A percentile compares a stretch with the other conserved stretches of the same genome.
Evolutionary conservation across 2,888 invertebrate species (phyloP).

Genomic region (Drosophila tripunctata): DNA sequence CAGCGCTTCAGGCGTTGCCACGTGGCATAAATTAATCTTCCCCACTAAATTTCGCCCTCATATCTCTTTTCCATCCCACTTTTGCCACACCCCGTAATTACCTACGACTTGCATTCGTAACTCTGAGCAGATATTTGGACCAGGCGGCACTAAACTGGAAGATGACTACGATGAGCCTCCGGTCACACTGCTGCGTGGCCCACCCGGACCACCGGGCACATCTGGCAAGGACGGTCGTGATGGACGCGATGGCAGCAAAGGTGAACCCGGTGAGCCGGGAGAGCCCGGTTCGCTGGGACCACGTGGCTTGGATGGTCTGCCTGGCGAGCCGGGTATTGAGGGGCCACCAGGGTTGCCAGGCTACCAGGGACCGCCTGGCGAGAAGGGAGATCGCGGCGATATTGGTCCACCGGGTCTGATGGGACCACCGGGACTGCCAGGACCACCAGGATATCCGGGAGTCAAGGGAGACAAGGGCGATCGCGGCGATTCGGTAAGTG

Average conservation of each 20-base stretch:
- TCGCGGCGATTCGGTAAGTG: constrained; percentile 95
- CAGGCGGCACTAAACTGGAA: constrained; percentile 83
- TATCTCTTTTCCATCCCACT: constrained; percentile 39
- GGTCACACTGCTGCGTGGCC: constrained; percentile 87
- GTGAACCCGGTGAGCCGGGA: constrained; percentile 89
- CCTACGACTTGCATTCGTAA: constrained; percentile 20
- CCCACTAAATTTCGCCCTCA: constrained; percentile 62
- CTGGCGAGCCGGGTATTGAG: constrained; percentile 93
- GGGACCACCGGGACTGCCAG: constrained; percentile 95
- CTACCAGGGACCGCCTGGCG: constrained; percentile 93
- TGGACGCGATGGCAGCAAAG: constrained; percentile 85
- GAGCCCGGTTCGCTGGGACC: constrained; percentile 90
- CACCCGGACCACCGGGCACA: constrained; percentile 87
- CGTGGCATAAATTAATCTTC: constrained; percentile 73
- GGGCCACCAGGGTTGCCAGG: constrained; percentile 93
- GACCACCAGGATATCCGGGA: constrained; percentile 94
- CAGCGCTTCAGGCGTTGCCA: constrained; percentile 60
- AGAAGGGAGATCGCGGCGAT: constrained; percentile 91
- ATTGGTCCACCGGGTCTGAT: constrained; percentile 97
- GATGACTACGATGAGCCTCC: constrained; percentile 84
- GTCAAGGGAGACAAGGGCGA: constrained; percentile 96
- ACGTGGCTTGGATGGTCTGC: constrained; percentile 89
- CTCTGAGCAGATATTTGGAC: constrained; percentile 82
- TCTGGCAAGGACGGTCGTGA: constrained; percentile 83
- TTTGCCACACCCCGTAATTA: neutral